These are phyloP conservation scores for Callithrix jacchus DNA, from an alignment of 2,113 vertebrate species.

Conservation along the genomic window DNA sequence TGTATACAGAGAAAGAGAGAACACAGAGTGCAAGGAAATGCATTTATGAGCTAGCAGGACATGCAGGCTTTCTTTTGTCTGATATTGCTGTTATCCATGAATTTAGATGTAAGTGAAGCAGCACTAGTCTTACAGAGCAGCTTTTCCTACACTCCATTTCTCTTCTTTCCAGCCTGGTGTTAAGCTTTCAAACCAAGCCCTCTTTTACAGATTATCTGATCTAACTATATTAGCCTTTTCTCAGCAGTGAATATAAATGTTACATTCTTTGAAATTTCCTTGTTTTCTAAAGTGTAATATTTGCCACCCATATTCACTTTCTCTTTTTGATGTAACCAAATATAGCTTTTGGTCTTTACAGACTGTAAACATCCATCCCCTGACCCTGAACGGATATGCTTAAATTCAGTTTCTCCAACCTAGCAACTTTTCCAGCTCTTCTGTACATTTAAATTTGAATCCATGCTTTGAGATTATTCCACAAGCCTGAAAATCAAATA, in stretches of 20 bases:
- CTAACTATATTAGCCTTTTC: slow-evolving; percentile 53
- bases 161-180: background rate
- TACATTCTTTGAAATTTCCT: slow-evolving; percentile 32
- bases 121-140: background rate
- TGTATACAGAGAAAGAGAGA: background rate
- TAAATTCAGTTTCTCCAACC: background rate
- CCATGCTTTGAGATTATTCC: background rate
- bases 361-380: no score
- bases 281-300: slow-evolving; percentile 6
- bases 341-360: background rate
- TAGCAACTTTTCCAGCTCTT: background rate
- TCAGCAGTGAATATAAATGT: background rate
- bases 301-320: background rate
- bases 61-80: background rate
- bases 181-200: background rate
- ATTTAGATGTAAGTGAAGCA: background rate
- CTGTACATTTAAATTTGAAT: background rate
- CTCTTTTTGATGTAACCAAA: background rate
- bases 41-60: background rate
- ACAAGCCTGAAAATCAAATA: background rate
- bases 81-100: background rate
- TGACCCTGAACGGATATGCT: background rate
- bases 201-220: slow-evolving; percentile 5
- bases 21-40: background rate
- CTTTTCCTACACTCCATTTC: background rate